Evolutionary conservation across 2,888 invertebrate species (phyloP), one percentile per base, ranked within the genome.

Genomic region (Chironomus tentans): DNA sequence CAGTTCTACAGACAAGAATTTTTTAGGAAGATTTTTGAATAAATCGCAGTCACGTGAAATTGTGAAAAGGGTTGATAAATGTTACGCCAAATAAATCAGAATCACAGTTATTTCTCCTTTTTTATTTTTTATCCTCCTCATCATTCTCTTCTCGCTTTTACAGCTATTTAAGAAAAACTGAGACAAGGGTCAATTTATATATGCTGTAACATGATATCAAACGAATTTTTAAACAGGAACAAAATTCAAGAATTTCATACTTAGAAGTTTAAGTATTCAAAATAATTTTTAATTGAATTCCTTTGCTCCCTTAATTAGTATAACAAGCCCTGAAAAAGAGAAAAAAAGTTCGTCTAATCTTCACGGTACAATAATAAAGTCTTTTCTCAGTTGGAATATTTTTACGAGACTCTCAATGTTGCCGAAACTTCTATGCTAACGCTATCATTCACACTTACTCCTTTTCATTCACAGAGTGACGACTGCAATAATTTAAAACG

Each of bases 31-130:
- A 18, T 15, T 56, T 56, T n/a, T 18, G 56, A 56, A 15, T 18
- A 65, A 65, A 65, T 72, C 46, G 15, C 28, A 47, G 24, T 62
- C 7, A 28, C 18, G 28, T 50, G 62, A 62, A 62, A 22, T 62
- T 62, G 71, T 72, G 61, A 61, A 72, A 72, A 72, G 72, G 72
- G 72, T 72, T 72, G 72, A 62, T 72, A 72, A 62, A 72, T 72
- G 61, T 72, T 62, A 56, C 72, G 72, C 72, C 38, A 72, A 72
- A 72, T 72, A 72, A 72, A 72, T 72, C 72, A 72, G 38, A 18
- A 72, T 72, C 72, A 72, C 70, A 70, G 21, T 18, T 50, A 24
- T 65, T 24, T 65, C 12, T 61, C 62, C 15, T 12, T 15, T 47
- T 47, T 56, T 61, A 72, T 22, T 21, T 6, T 22, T 70, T 22